Evolutionary conservation across 2,888 invertebrate species (phyloP), one percentile per base, ranked within the genome.

Genomic region (Neoitamus cyanurus): DNA sequence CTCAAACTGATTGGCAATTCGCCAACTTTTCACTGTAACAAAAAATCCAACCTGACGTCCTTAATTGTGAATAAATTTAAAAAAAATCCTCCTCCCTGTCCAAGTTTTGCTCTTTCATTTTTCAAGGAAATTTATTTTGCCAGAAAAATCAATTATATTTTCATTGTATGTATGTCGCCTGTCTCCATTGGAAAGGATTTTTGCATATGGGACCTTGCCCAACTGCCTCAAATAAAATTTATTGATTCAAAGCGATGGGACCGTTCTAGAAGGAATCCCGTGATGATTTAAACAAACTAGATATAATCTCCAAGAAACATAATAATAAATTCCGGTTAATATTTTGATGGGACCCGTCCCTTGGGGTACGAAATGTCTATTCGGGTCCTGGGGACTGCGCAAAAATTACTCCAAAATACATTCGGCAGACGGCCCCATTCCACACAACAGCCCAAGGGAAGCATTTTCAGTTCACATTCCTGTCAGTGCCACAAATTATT

Each of bases 301-400:
- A 83, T 73, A 20, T 25, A 83, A 70, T 69, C 70, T 58, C 70
- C 25, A 28, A 42, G 28, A 6, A 36, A 80, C 80, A 84, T 84
- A 84, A 80, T 80, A 80, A 80, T 84, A 84, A 84, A 84, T 84
- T 80, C 80, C 34, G n/a, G 80, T 70, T 84, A 80, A 84, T 80
- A 84, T 84, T 84, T 84, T 84, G 84, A 84, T 84, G 80, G 80
- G 80, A 80, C 36, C 25, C 13, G 36, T 84, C 84, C 42, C 68
- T 77, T 1, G 69, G 58, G 78, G 48, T 13, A 58, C 13, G 48
- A 58, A 34, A 36, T 34, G 31, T 46, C 68, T 46, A 7, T 42
- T n/a, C 31, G 68, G 58, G 28, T 25, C 28, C 69, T 69, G 30
- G 20, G 48, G 69, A 28, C 82, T 25, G 9, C 25, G 37, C 82